Evolutionary conservation across 2,888 invertebrate species (phyloP), one percentile per base, ranked within the genome.

Genomic region (Callyntrura guangdongensis): DNA sequence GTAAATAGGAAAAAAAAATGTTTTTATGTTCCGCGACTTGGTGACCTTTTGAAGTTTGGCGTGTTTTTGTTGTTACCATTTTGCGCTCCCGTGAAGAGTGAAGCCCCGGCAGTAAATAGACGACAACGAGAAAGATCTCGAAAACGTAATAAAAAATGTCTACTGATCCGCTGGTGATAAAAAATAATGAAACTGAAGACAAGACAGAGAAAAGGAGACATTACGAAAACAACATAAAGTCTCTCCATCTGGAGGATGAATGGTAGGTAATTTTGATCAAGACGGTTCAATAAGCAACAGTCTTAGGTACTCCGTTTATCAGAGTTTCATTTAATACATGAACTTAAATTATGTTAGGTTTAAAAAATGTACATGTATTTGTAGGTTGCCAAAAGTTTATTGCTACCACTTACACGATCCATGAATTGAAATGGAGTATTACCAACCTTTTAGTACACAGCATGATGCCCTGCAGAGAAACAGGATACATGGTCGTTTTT

Each of bases 141-240:
- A 79, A 74, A 74, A 49, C 74, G 74, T 49, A 74, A 59, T 79
- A n/a, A 79, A 79, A 79, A 59, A 59, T 79, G 79, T 59, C 79
- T 79, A 12, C 79, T 79, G 59, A 79, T 79, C 79, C 59, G 11
- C 56, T 79, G 56, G 79, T 27, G 79, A 79, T 79, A 79, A 79
- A 79, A 79, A 79, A 27, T 59, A 79, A 79, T 79, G 59, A 56
- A n/a, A n/a, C n/a, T n/a, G n/a, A n/a, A n/a, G n/a, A n/a, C n/a
- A n/a, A n/a, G n/a, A n/a, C n/a, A n/a, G n/a, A n/a, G n/a, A n/a
- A 27, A 36, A 77, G 53, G 59, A 67, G 53, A 25, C 3, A 22
- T 20, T 59, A 61, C 0, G n/a, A 61, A 25, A 61, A 5, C 17
- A 59, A 36, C 27, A 69, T 69, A 74, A 47, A 74, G 47, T 49